Evolutionary conservation across 2,113 vertebrate genomes (phyloP).

Genomic region (Caranx melampygus): DNA sequence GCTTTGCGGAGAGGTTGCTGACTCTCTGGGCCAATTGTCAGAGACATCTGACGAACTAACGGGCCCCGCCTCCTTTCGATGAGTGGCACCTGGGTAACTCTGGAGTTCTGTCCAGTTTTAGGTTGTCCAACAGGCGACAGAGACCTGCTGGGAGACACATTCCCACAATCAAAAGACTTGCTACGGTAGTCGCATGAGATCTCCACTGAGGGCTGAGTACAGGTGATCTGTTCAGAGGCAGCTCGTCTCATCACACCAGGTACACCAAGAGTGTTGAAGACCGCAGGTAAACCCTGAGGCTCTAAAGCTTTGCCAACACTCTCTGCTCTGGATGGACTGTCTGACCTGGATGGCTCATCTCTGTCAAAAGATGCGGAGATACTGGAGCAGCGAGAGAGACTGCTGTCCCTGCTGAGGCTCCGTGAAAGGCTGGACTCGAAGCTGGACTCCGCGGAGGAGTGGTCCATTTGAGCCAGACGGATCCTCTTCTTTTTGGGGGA

Average conservation of each 20-base stretch:
- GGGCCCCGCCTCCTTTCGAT: constrained; percentile 96
- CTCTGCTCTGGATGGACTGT: constrained; percentile 87
- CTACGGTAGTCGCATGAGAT: constrained; percentile 91
- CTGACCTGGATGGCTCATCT: constrained; percentile 89
- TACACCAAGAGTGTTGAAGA: constrained; percentile 87
- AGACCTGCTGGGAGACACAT: constrained; percentile 83
- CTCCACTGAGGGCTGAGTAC: constrained; percentile 89
- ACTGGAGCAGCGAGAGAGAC: constrained; percentile 93
- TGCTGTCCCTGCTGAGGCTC: constrained; percentile 95
- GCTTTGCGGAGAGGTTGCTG: constrained; percentile 82
- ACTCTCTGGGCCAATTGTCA: constrained; percentile 92
- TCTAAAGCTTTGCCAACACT: constrained; percentile 84
- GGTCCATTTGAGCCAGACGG: constrained; percentile 94
- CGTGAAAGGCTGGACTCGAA: constrained; percentile 93
- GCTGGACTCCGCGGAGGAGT: constrained; percentile 95
- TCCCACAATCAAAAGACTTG: constrained; percentile 96
- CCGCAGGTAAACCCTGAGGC: constrained; percentile 85
- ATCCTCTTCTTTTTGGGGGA: constrained; percentile 99
- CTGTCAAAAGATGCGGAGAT: constrained; percentile 95
- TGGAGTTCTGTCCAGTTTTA: constrained; percentile 71
- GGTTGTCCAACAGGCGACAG: constrained; percentile 78
- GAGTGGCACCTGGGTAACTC: constrained; percentile 87
- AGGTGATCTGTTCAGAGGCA: constrained; percentile 93
- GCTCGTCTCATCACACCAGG: constrained; percentile 95
- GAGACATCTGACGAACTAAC: constrained; percentile 94